Conservation (phyloP, 2,888 invertebrate species). For the Leptopterna dolabrata region DNA sequence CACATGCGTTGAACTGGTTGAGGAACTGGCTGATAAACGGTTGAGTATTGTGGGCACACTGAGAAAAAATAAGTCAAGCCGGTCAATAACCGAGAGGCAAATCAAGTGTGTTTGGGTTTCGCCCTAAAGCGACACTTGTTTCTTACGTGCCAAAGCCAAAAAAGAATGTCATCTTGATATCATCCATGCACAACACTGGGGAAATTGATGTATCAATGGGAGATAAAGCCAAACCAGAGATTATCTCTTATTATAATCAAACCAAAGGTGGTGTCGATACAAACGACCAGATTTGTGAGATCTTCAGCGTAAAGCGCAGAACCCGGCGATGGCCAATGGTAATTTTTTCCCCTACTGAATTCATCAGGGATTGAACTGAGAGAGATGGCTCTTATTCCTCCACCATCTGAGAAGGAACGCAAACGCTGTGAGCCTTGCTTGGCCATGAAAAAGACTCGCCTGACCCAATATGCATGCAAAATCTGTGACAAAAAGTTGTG, state of each 20-base stretch:
- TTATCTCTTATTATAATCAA: constrained; percentile 56
- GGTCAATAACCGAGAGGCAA: background rate
- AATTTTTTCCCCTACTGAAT: constrained; percentile 38
- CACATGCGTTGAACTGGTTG: constrained; percentile 62
- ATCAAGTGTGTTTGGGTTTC: background rate
- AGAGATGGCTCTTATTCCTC: background rate
- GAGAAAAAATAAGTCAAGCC: background rate
- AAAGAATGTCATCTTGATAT: constrained; percentile 54
- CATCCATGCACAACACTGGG: constrained; percentile 54
- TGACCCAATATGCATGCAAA: background rate
- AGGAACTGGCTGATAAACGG: constrained; percentile 44
- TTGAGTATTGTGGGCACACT: background rate
- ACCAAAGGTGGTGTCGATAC: constrained; percentile 57
- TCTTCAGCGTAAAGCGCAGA: constrained; percentile 32
- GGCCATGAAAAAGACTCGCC: background rate
- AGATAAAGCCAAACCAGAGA: constrained; percentile 50
- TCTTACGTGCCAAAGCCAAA: too few relatives aligned
- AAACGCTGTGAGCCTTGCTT: background rate
- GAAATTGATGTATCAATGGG: constrained; percentile 35
- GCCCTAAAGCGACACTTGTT: background rate
- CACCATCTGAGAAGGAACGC: background rate
- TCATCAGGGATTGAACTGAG: constrained; percentile 7
- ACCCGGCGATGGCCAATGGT: constrained; percentile 56
- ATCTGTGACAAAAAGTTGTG: background rate
- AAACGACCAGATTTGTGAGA: constrained; percentile 53